These are phyloP conservation scores for Mamestra configurata DNA, from an alignment of 1,140 invertebrate species.

Conservation along the genomic window DNA sequence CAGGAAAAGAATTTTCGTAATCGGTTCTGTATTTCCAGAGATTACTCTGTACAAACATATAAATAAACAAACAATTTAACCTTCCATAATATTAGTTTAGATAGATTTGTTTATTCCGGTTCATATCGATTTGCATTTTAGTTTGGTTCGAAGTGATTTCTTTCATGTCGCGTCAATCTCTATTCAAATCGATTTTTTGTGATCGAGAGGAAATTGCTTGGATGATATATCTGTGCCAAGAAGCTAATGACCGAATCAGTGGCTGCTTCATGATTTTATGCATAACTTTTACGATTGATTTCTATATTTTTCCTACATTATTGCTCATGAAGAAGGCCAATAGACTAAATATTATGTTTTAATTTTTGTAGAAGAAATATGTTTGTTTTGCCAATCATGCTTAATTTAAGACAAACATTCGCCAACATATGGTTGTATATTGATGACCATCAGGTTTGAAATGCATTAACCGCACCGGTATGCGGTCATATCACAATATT, in stretches of 20 bases:
- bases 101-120: background rate
- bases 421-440: background rate
- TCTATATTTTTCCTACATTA: background rate
- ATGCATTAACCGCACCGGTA: background rate
- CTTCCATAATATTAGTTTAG: background rate
- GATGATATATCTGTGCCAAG: conserved; percentile 42
- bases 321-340: background rate
- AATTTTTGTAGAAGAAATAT: background rate
- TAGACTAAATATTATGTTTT: background rate
- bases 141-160: conserved; percentile 27
- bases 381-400: background rate
- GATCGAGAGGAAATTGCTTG: conserved; percentile 22
- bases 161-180: conserved; percentile 22
- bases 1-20: no score
- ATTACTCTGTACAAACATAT: no score
- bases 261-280: conserved; percentile 21
- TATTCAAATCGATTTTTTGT: conserved; percentile 45
- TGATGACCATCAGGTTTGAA: conserved; percentile 1
- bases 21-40: no score
- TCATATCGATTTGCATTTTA: conserved; percentile 14
- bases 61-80: background rate
- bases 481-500: background rate
- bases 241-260: conserved; percentile 46
- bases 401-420: background rate
- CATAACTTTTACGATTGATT: conserved; percentile 22